Evolutionary conservation across 2,113 vertebrate genomes (phyloP).

Genomic region (Pangasianodon gigas): DNA sequence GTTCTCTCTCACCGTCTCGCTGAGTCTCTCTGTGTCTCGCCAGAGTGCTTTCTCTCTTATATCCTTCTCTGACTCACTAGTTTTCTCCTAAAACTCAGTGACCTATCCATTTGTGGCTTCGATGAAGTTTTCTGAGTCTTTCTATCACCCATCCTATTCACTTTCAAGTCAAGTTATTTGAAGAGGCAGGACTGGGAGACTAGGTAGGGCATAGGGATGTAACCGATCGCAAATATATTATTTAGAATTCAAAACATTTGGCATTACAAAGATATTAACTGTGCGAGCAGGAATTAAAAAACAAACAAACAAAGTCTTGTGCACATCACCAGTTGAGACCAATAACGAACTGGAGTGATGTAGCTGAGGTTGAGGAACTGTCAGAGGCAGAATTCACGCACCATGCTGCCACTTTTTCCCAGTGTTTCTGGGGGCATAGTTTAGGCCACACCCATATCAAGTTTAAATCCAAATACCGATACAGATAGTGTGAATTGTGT

Average conservation of each 20-base stretch:
- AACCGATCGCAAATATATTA: not conserved
- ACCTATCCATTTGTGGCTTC: not conserved
- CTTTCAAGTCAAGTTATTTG: not conserved
- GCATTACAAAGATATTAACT: not conserved
- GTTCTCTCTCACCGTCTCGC: constrained; percentile 41
- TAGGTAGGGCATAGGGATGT: not conserved
- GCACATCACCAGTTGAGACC: not conserved
- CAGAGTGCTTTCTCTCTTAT: not conserved
- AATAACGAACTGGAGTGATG: not conserved
- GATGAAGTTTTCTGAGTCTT: constrained; percentile 39
- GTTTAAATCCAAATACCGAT: not conserved
- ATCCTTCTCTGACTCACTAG: constrained; percentile 5
- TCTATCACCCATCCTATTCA: constrained; percentile 33
- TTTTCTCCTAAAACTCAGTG: constrained; percentile 2
- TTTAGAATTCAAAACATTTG: too few species aligned
- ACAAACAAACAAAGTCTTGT: not conserved
- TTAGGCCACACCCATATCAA: not conserved
- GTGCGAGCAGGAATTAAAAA: not conserved
- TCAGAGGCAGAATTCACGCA: too few species aligned
- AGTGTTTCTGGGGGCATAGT: not conserved
- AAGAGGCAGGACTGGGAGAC: not conserved
- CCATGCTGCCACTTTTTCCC: not conserved
- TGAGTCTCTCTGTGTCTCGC: constrained; percentile 47
- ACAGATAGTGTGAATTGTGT: not conserved
- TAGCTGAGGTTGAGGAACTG: not conserved